Conservation (phyloP, 1,140 invertebrate species). For the Pseudomyrmex dendroicus region DNA sequence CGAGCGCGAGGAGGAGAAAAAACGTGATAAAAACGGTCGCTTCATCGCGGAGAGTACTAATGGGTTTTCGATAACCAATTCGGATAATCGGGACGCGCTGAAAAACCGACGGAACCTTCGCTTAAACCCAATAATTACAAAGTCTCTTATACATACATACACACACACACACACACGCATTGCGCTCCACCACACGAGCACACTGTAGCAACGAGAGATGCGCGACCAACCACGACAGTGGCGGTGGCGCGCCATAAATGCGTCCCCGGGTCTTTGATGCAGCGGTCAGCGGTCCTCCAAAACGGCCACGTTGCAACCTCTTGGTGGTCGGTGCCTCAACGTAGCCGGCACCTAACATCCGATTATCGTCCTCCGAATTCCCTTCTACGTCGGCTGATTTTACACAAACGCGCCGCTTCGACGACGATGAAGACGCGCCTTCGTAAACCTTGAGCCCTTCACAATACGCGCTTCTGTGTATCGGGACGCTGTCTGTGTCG, state of each 20-base stretch:
- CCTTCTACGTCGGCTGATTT: constrained; percentile 65
- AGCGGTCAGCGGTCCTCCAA: constrained; percentile 47
- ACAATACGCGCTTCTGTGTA: constrained; percentile 51
- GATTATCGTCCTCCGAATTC: constrained; percentile 62
- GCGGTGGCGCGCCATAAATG: constrained; percentile 58
- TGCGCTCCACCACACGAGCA: neutral
- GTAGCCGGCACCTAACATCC: constrained; percentile 56
- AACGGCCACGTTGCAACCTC: constrained; percentile 58
- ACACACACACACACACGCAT: neutral
- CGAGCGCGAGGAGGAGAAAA: neutral
- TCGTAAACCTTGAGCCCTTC: constrained; percentile 70
- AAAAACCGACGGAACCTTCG: constrained; percentile 51
- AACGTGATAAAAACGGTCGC: constrained; percentile 34
- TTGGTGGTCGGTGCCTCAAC: constrained; percentile 51
- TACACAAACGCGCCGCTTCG: constrained; percentile 37
- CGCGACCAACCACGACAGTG: neutral
- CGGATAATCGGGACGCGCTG: constrained; percentile 48
- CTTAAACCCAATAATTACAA: constrained; percentile 57
- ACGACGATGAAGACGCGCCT: constrained; percentile 48
- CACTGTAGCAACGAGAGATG: constrained; percentile 10
- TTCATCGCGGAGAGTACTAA: constrained; percentile 41
- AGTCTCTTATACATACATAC: constrained; percentile 15
- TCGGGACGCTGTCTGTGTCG: neutral
- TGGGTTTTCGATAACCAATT: constrained; percentile 59
- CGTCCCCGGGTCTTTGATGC: constrained; percentile 61